These are phyloP conservation scores for Acanthacorydalis orientalis DNA, from an alignment of 2,888 invertebrate genomes.

Conservation along the genomic window DNA sequence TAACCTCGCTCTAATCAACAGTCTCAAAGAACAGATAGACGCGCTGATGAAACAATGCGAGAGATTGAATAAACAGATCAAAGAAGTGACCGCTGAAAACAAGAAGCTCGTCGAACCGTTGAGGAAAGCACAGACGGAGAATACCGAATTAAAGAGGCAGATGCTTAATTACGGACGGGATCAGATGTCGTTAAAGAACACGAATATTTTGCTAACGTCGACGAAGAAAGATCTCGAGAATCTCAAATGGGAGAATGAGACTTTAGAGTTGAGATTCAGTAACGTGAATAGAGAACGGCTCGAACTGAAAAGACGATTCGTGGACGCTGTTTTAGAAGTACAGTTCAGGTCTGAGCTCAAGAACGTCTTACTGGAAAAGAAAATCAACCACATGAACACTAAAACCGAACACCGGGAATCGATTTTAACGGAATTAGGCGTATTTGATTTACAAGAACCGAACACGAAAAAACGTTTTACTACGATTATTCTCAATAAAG, in stretches of 20 bases:
- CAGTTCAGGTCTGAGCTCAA: slow-evolving; percentile 74
- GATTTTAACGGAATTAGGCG: slow-evolving; percentile 47
- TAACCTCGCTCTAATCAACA: slow-evolving; percentile 79
- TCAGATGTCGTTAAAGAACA: slow-evolving; percentile 47
- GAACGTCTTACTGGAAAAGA: slow-evolving; percentile 64
- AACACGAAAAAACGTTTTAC: slow-evolving; percentile 36
- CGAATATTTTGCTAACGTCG: slow-evolving; percentile 29
- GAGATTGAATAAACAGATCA: slow-evolving; percentile 48
- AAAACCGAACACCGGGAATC: slow-evolving; percentile 52
- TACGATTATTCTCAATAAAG: slow-evolving; percentile 58
- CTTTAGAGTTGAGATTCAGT: slow-evolving; percentile 61
- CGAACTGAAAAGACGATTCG: slow-evolving; percentile 61
- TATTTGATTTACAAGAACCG: slow-evolving; percentile 33
- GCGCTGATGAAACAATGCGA: slow-evolving; percentile 62
- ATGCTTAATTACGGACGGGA: slow-evolving; percentile 73
- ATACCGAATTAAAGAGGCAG: slow-evolving; percentile 54
- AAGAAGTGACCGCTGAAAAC: slow-evolving; percentile 54
- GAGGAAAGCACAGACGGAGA: slow-evolving; percentile 49
- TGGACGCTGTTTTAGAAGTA: slow-evolving; percentile 68
- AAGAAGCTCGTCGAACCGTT: slow-evolving; percentile 57
- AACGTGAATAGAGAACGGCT: slow-evolving; percentile 60
- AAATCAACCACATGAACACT: slow-evolving; percentile 44
- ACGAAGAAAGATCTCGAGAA: slow-evolving; percentile 39
- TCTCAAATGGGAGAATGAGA: slow-evolving; percentile 45
- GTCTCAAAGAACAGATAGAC: slow-evolving; percentile 74